Evolutionary conservation across 1,140 invertebrate species (phyloP), one percentile per base, ranked within the genome.

Genomic region (Euschistus heros): DNA sequence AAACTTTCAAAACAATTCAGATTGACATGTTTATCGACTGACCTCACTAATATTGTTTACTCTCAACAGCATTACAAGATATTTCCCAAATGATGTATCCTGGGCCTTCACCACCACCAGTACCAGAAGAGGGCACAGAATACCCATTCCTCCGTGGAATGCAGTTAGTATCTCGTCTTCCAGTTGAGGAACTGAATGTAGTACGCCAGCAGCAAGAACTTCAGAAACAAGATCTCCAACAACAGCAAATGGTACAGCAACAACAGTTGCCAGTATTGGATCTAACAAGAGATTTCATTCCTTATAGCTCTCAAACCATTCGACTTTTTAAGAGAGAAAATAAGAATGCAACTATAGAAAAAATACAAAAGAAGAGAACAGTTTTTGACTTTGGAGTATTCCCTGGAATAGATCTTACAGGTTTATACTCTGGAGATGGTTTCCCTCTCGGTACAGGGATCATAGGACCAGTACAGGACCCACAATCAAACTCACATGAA

Each of bases 271-370:
- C 52, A 13, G 14, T 68, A 47, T 59, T 68, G 26, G 30, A 44
- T 15, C 20, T 44, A 24, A 54, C 57, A 27, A 62, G 62, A 15
- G 46, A 47, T 24, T 22, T 60, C 15, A 50, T 18, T 6, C 54
- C 63, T 15, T 70, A 62, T 60, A 65, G 62, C 22, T 27, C 63
- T 22, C 68, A 69, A 46, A 33, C 47, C 13, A 33, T 70, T n/a
- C 44, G 70, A 6, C 57, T 66, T 61, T 70, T 76, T 74, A 73
- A 73, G 76, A 27, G 75, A 77, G 69, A 82, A 78, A 69, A 76
- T 77, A 75, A 77, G 67, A 79, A 78, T 27, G 26, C 50, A 30
- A 59, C 66, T 62, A 75, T 76, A 69, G 62, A 75, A 26, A 68
- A 66, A 6, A 71, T 72, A 59, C 74, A 75, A 67, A 67, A 64